Evolutionary conservation across 2,113 vertebrate species (phyloP).

Genomic region (Varanus salvator): DNA sequence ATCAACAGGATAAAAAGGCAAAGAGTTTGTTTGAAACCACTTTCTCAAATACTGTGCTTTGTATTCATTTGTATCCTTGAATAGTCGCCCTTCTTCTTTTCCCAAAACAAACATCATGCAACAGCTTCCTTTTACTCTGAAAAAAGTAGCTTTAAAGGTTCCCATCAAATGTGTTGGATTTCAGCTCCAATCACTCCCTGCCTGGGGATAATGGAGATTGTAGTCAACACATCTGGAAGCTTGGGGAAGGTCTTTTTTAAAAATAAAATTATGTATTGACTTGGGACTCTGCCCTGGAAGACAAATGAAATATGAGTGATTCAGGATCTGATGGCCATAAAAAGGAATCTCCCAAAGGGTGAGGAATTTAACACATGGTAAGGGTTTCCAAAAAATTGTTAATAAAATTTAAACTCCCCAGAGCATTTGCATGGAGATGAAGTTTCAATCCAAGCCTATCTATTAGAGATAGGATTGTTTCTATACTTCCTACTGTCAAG

Average conservation of each 20-base stretch:
- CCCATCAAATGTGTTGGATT: too few relatives aligned
- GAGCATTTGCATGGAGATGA: background rate
- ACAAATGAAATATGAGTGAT: background rate
- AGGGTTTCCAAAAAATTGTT: background rate
- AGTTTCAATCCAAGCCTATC: background rate
- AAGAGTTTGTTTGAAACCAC: conserved; percentile 53
- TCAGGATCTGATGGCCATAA: background rate
- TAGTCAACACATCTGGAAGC: too few relatives aligned
- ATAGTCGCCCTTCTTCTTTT: conserved; percentile 61
- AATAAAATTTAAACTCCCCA: background rate
- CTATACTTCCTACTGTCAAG: background rate
- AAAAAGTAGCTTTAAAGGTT: conserved; percentile 19
- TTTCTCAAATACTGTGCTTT: conserved; percentile 63
- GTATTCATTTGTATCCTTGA: conserved; percentile 41
- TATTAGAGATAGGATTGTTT: background rate
- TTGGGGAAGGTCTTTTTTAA: too few relatives aligned
- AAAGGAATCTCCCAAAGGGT: background rate
- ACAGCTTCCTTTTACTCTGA: conserved; percentile 35
- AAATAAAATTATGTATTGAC: background rate
- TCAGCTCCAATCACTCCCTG: too few relatives aligned
- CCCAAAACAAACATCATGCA: conserved; percentile 69
- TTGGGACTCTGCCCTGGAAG: fast-evolving
- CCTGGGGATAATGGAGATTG: too few relatives aligned
- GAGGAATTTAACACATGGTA: background rate
- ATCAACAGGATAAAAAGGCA: conserved; percentile 42